Evolutionary conservation across 2,113 vertebrate species (phyloP).

Genomic region (Macaca nemestrina): DNA sequence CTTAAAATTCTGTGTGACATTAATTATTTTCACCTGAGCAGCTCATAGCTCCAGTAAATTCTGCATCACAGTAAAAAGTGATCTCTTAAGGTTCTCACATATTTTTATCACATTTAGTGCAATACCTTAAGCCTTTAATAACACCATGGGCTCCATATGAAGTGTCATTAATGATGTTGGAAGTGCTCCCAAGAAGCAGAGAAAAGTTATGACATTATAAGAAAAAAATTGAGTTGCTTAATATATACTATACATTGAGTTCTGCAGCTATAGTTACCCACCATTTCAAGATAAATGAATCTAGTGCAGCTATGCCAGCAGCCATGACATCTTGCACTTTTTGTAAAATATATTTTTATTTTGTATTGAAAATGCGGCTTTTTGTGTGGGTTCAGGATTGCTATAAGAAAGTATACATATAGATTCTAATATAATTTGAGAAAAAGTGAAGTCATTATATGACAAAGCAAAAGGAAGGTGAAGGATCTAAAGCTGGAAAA

Average conservation of each 20-base stretch:
- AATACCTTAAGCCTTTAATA: not conserved
- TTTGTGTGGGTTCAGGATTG: not conserved
- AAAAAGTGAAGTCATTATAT: not conserved
- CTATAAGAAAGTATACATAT: not conserved
- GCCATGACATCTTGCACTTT: not conserved
- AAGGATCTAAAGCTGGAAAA: not conserved
- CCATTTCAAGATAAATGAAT: not conserved
- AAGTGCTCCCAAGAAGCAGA: not conserved
- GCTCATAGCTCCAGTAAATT: not conserved
- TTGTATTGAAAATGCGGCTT: not conserved
- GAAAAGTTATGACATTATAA: not conserved
- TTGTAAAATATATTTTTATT: not conserved
- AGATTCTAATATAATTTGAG: not conserved
- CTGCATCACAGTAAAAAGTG: not conserved
- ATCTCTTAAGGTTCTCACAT: not conserved
- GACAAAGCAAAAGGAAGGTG: not conserved
- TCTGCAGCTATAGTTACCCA: not conserved
- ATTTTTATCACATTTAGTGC: not conserved
- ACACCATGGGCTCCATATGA: not conserved
- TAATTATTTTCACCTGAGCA: not conserved
- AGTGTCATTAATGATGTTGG: not conserved
- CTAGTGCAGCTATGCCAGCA: not conserved
- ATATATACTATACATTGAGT: not conserved
- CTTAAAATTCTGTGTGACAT: not conserved
- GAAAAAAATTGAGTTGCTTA: not conserved